These are phyloP conservation scores for Pantelozetes paolii DNA, from an alignment of 2,888 invertebrate species.

Conservation along the genomic window DNA sequence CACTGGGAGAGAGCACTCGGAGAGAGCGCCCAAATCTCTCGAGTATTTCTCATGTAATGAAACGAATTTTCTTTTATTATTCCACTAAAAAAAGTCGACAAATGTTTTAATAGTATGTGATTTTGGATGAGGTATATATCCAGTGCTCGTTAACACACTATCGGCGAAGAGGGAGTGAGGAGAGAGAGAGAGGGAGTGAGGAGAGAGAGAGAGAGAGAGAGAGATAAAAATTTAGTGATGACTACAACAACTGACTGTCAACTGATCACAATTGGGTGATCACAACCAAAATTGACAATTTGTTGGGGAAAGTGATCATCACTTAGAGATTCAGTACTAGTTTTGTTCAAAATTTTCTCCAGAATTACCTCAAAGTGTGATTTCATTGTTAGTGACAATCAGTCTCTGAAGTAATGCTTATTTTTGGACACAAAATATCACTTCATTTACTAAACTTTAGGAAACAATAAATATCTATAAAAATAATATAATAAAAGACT, in stretches of 20 bases:
- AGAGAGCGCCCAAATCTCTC: slow-evolving; percentile 18
- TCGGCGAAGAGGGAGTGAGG: too few relatives aligned
- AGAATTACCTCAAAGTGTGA: not conserved
- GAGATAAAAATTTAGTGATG: slow-evolving; percentile 31
- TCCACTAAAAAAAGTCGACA: slow-evolving; percentile 1
- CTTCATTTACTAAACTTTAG: slow-evolving; percentile 26
- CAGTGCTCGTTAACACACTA: too few relatives aligned
- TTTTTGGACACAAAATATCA: not conserved
- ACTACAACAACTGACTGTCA: slow-evolving; percentile 10
- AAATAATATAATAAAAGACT: slow-evolving; percentile 23
- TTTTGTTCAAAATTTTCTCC: slow-evolving; percentile 20
- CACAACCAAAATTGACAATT: slow-evolving; percentile 33
- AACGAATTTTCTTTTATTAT: slow-evolving; percentile 9
- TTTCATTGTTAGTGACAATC: slow-evolving; percentile 29
- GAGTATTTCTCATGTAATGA: slow-evolving; percentile 21
- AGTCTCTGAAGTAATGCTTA: slow-evolving; percentile 23
- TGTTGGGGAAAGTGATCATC: slow-evolving; percentile 24
- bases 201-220: not conserved
- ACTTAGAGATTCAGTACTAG: not conserved
- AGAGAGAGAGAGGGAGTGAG: too few relatives aligned
- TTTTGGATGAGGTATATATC: not conserved
- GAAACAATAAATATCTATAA: slow-evolving; percentile 18
- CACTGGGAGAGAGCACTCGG: not conserved
- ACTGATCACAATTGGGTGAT: slow-evolving; percentile 26
- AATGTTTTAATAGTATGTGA: slow-evolving; percentile 21